Base-by-base conservation (phyloP, 1,140 invertebrate species). In the Drosophila auraria region DNA sequence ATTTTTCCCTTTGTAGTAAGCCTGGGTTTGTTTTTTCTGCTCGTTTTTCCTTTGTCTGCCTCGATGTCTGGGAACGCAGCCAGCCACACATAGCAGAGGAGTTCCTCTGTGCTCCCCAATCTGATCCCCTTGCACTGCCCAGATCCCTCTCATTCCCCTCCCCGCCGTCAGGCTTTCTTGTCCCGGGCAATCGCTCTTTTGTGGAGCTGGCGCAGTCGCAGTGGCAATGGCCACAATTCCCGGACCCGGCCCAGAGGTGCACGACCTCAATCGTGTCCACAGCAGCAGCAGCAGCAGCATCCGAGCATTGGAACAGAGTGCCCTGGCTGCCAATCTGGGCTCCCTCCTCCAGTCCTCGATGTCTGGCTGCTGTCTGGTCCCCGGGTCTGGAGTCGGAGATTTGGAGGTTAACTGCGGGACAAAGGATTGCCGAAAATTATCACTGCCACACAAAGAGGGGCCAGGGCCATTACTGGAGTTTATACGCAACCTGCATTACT, bases 261-360 rank as follows among this genome's bases (percentile, higher is more conserved):
- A 89, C 86, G 86, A 89, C 86, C 86, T 89, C 86, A 89, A 90
- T 89, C 86, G 86, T 84, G 78, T 40, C 82, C 62, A 61, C 70
- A 59, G 27, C 75, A 30, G 27, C 27, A 20, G 27, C 27, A 20
- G 20, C 20, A 6, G 27, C 27, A 70, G 58, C 81, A 77, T 51
- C 53, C 64, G 47, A 83, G 36, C 79, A 70, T 61, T 61, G 57
- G 62, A 57, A 59, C 50, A 44, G 33, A 51, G 63, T 54, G 59
- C 44, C 51, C 61, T 45, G 74, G 33, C 60, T 73, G 50, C 54
- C 57, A 59, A 59, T 33, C 54, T 44, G 59, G 56, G 20, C 84
- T 76, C 59, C 84, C 75, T 86, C 42, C 86, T 66, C 86, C 79
- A 90, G 72, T 57, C 75, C 74, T 40, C 44, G 50, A 60, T 90